A percentile compares a stretch with the other conserved stretches of the same genome.
Evolutionary conservation across 1,140 invertebrate genomes (phyloP).

Genomic region (Condylostylus longicornis): DNA sequence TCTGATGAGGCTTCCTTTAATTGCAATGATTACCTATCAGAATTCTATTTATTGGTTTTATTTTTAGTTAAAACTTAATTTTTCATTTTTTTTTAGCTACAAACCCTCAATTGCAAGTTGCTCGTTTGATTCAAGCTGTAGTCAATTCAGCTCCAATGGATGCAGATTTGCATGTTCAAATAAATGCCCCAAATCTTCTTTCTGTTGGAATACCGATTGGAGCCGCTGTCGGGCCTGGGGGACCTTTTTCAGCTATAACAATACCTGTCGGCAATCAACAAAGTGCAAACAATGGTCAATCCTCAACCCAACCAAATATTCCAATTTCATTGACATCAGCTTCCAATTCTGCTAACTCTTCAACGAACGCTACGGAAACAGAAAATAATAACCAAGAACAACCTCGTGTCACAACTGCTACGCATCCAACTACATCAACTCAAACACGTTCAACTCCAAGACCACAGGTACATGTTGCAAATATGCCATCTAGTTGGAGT

Average conservation of each 20-base stretch:
- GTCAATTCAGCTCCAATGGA: constrained; percentile 21
- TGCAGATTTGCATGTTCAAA: constrained; percentile 21
- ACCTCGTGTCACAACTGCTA: constrained; percentile 43
- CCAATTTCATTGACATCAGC: constrained; percentile 9
- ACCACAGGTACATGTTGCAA: constrained; percentile 43
- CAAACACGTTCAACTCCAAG: constrained; percentile 48
- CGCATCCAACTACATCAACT: constrained; percentile 48
- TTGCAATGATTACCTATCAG: no score
- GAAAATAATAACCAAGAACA: constrained; percentile 34
- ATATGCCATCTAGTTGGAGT: constrained; percentile 19
- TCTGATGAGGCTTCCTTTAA: no score
- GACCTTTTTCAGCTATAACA: constrained; percentile 8
- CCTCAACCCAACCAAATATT: constrained; percentile 7
- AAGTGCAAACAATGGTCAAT: constrained; percentile 3
- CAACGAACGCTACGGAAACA: constrained; percentile 5
- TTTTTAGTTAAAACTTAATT: no score
- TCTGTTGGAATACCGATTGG: constrained; percentile 29
- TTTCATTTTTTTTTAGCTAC: constrained; percentile 17
- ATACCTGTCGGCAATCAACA: constrained; percentile 1
- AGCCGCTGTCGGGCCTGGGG: constrained; percentile 24
- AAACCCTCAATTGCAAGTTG: constrained; percentile 24
- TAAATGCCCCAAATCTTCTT: constrained; percentile 24
- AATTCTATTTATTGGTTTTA: no score
- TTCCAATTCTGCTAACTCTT: constrained; percentile 7
- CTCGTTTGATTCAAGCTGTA: constrained; percentile 43